Evolutionary conservation across 2,113 vertebrate species (phyloP).

Genomic region (Chloropsis cyanopogon): DNA sequence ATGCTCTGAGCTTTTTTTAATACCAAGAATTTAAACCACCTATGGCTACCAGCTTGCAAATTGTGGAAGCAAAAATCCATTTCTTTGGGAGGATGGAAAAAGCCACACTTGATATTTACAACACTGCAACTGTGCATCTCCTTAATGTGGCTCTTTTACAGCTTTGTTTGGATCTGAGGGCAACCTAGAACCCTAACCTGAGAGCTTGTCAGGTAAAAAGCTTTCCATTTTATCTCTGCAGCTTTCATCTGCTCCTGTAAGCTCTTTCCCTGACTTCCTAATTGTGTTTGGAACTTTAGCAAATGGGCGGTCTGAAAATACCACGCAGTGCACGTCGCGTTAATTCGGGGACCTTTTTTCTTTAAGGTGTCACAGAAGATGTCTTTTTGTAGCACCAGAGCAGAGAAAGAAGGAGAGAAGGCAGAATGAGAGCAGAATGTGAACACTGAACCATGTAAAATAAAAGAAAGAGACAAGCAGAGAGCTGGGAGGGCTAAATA

Average conservation of each 20-base stretch:
- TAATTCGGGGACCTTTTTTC: neutral
- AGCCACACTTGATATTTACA: neutral
- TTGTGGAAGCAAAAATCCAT: neutral
- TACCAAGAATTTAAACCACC: constrained; percentile 37
- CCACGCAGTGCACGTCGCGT: neutral
- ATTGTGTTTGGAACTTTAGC: constrained; percentile 40
- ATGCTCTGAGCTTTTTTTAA: constrained; percentile 52
- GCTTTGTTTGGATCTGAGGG: neutral
- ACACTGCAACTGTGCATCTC: neutral
- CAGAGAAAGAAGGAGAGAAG: constrained; percentile 16
- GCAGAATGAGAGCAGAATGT: constrained; percentile 52
- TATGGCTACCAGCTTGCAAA: constrained; percentile 35
- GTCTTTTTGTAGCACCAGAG: constrained; percentile 9
- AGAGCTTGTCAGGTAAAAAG: constrained; percentile 45
- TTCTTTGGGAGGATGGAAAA: neutral
- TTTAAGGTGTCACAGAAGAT: constrained; percentile 27
- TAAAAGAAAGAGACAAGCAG: constrained; percentile 55
- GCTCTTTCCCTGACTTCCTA: constrained; percentile 28
- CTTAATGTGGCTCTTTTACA: neutral
- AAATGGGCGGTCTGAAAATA: constrained; percentile 39
- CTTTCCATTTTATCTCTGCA: constrained; percentile 44
- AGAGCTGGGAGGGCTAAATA: constrained; percentile 42
- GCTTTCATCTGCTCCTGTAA: constrained; percentile 16
- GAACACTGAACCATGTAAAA: constrained; percentile 36
- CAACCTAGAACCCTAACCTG: constrained; percentile 33